Base-by-base conservation (phyloP, 2,888 invertebrate species). In the Apamea anceps region DNA sequence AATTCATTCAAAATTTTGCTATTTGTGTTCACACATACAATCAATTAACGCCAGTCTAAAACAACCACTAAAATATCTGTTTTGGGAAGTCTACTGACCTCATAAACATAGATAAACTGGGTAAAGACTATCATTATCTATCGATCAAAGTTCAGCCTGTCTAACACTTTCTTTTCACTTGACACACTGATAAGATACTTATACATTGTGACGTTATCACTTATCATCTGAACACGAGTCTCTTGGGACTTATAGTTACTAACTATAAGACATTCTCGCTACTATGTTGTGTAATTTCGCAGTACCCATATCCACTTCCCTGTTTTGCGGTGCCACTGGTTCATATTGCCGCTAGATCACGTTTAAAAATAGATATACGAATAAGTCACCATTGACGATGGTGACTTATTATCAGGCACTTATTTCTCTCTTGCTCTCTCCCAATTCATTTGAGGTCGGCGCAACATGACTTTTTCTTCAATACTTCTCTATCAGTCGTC, bases 121-220 rank as follows among this genome's bases (percentile, higher is more conserved):
- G 65, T 60, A 65, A 54, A 63, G 48, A 15, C 15, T 71, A 76
- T 65, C 42, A 48, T 1, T 25, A 32, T 45, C 60, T n/a, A 63
- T 81, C 45, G 71, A 77, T 62, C 66, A 60, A 67, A 77, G 42
- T 72, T 5, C 28, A 67, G 25, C 54, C 12, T 45, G 32, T 28
- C 18, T 0, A 37, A 67, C n/a, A 70, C 66, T 77, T 82, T 81
- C 82, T 66, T 77, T 76, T 28, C 21, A 60, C 12, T 66, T 77
- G 77, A 37, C 21, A 45, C 21, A 48, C 7, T 63, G 81, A 28
- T 81, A 62, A 45, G 42, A 32, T 15, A 42, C 21, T 54, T 21
- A 32, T 4, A 54, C 15, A 57, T 37, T 12, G n/a, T 68, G 75
- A 75, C 10, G 13, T 54, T 68, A 75, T 81, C 75, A 28, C 6